Percentiles rank a stretch among this genome's conserved stretches.
Evolutionary conservation across 2,888 invertebrate genomes (phyloP).

Genomic region (Acleris literana): DNA sequence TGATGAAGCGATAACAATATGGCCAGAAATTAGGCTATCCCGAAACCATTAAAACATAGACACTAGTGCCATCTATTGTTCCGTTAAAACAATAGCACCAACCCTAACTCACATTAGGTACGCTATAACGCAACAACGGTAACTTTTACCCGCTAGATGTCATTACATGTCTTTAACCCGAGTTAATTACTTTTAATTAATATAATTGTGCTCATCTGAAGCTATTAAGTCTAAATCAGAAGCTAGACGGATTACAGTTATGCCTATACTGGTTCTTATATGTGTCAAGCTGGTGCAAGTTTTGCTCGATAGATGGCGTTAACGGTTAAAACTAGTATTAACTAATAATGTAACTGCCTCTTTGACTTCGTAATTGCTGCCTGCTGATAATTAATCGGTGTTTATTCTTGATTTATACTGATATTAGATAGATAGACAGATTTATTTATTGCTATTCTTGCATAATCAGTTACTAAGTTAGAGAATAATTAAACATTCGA

Average conservation of each 20-base stretch:
- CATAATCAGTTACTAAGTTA: too few relatives aligned
- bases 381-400: too few relatives aligned
- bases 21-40: too few relatives aligned
- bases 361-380: not conserved
- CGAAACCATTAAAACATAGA: too few relatives aligned
- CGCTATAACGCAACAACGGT: slow-evolving; percentile 16
- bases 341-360: not conserved
- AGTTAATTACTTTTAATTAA: slow-evolving; percentile 49
- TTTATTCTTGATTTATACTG: too few relatives aligned
- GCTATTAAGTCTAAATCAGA: slow-evolving; percentile 24
- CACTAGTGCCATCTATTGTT: not conserved
- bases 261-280: slow-evolving; percentile 53
- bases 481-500: too few relatives aligned
- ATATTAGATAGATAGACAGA: too few relatives aligned
- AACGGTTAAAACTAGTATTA: slow-evolving; percentile 39
- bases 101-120: not conserved
- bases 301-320: slow-evolving; percentile 59
- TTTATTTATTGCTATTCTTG: too few relatives aligned
- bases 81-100: not conserved
- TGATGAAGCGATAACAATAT: too few relatives aligned
- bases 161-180: slow-evolving; percentile 45
- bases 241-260: slow-evolving; percentile 54
- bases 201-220: slow-evolving; percentile 42
- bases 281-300: slow-evolving; percentile 56
- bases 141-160: slow-evolving; percentile 53